Evolutionary conservation across 2,888 invertebrate species (phyloP).

Genomic region (Hipparchia semele): DNA sequence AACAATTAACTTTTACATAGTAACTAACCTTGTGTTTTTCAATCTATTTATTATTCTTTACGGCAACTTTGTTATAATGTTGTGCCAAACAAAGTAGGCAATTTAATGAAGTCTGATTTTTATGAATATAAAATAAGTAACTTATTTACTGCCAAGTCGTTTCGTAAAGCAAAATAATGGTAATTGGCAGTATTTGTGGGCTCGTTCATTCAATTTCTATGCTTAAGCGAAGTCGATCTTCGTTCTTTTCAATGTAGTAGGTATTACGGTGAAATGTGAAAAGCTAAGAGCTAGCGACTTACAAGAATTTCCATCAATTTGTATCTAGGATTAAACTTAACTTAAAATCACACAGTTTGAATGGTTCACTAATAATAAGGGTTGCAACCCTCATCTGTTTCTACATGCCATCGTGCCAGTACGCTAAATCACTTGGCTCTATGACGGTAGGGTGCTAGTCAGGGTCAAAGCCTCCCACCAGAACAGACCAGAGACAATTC

Average conservation of each 20-base stretch:
- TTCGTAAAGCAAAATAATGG: slow-evolving; percentile 22
- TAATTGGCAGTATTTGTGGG: slow-evolving; percentile 22
- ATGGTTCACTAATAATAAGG: no score
- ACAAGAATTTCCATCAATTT: not conserved
- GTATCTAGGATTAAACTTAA: no score
- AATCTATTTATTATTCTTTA: slow-evolving; percentile 12
- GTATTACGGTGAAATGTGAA: slow-evolving; percentile 18
- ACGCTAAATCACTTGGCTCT: no score
- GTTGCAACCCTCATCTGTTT: no score
- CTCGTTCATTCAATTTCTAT: slow-evolving; percentile 24
- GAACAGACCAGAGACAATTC: no score
- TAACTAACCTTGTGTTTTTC: not conserved
- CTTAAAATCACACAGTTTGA: no score
- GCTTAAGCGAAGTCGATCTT: slow-evolving; percentile 26
- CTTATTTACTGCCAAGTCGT: slow-evolving; percentile 31
- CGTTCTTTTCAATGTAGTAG: slow-evolving; percentile 21
- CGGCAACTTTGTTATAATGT: slow-evolving; percentile 8
- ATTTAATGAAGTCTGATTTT: slow-evolving; percentile 24
- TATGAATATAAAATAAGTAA: slow-evolving; percentile 31
- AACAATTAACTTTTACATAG: not conserved
- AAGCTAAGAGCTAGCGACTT: slow-evolving; percentile 6
- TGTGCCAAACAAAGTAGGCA: slow-evolving; percentile 17
- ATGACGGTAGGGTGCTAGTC: no score
- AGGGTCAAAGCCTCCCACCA: no score
- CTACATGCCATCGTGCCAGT: no score